Base-by-base conservation (phyloP, 2,797 vertebrate species). In the Lithobates pipiens region DNA sequence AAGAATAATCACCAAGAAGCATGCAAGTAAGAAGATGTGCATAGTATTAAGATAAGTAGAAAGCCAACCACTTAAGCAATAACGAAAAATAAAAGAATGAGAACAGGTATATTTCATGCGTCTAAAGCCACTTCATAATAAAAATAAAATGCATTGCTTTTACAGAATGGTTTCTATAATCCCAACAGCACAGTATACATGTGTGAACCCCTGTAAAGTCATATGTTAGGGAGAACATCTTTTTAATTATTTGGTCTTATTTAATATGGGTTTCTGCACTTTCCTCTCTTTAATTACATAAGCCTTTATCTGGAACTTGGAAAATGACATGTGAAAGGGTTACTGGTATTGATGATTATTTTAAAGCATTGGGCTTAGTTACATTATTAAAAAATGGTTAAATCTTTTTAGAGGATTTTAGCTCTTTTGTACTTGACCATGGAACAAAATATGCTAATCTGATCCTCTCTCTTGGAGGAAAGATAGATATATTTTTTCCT, bases 1-100 rank as follows among this genome's bases (percentile, higher is more conserved):
- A 81, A 89, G 82, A 90, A 89, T 46, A 91, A 74, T 79, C 89
- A 85, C 91, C 91, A 82, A 91, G 92, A 91, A 32, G 65, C 84
- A 92, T 86, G 88, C 89, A 90, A 91, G 89, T 82, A 87, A 90
- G 91, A 89, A 92, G 91, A 90, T 65, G 89, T 82, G 88, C 90
- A 84, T 79, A 83, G 75, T 74, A 82, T 90, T 90, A 85, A 34
- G 21, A 50, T 74, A 88, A 84, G 87, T 88, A 90, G 90, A 91
- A 91, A 89, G 76, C 70, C 78, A 81, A 87, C 75, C 23, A 89
- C 74, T 88, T 87, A 88, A 83, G 65, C 65, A 67, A 15, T 67
- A 67, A 67, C 25, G 57, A 81, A 88, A 85, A 85, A 75, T 39
- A 76, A 90, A 93, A 91, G 90, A 80, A 88, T 88, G 90, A 90